Conservation (phyloP, 1,140 invertebrate genomes). For the Heliothis virescens region DNA sequence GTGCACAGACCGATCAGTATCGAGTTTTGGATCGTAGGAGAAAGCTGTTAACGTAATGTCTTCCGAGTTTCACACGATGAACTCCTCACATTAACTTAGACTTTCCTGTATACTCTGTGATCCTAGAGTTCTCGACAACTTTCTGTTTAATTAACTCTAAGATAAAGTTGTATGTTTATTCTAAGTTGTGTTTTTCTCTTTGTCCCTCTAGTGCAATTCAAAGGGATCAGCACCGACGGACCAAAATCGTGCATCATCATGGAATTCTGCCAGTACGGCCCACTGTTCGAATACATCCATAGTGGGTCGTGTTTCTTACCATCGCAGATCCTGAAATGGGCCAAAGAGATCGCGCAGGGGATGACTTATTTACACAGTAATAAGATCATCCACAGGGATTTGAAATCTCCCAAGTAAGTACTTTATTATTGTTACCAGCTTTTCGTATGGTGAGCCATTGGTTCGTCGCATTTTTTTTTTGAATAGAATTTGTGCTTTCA, state of each 20-base stretch:
- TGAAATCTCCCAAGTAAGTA: conserved; percentile 98
- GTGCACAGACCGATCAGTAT: too few relatives aligned
- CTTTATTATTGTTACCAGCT: neutral
- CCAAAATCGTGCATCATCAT: conserved; percentile 98
- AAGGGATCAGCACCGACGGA: conserved; percentile 97
- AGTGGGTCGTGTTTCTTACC: conserved; percentile 93
- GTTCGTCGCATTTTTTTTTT: neutral
- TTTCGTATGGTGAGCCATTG: neutral
- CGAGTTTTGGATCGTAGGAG: too few relatives aligned
- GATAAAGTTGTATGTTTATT: too few relatives aligned
- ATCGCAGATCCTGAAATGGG: conserved; percentile 94
- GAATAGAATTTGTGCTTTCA: neutral
- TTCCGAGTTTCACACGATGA: too few relatives aligned
- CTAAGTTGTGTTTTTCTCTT: conserved; percentile 9
- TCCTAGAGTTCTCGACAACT: too few relatives aligned
- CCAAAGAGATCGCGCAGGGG: conserved; percentile 97
- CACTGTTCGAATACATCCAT: conserved; percentile 96
- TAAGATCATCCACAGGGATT: conserved; percentile 99
- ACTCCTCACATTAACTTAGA: too few relatives aligned
- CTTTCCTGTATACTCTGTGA: too few relatives aligned
- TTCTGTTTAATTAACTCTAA: too few relatives aligned
- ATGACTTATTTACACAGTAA: conserved; percentile 98
- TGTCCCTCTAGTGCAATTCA: conserved; percentile 92
- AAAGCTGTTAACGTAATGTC: too few relatives aligned
- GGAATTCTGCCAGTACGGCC: conserved; percentile 98